phyloP scores from a whole-genome alignment of 2,113 vertebrate genomes.

The Calcarius ornatus region DNA sequence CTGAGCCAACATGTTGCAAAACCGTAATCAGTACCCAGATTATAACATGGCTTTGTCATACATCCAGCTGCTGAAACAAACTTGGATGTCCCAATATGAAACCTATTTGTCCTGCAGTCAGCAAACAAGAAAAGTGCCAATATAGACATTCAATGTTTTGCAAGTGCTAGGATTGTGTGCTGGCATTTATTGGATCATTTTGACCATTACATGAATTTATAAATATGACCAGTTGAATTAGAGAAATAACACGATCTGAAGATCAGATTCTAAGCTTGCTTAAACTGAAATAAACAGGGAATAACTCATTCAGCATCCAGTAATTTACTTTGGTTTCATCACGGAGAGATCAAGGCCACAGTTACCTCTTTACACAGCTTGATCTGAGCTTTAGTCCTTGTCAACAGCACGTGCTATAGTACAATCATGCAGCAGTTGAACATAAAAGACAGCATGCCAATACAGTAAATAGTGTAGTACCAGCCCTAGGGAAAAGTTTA shows the following conservation, averaged over 20 bases:
- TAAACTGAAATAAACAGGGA: neutral
- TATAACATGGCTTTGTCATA: constrained; percentile 51
- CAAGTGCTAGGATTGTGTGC: neutral
- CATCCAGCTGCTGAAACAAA: constrained; percentile 38
- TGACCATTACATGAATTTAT: neutral
- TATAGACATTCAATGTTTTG: neutral
- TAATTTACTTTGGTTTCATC: constrained; percentile 9
- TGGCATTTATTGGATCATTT: constrained; percentile 3
- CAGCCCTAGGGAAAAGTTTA: neutral
- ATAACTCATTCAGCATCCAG: neutral
- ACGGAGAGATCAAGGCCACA: neutral
- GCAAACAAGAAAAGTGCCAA: constrained; percentile 32
- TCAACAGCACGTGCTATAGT: neutral
- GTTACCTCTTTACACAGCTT: neutral
- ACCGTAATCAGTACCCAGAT: constrained; percentile 24
- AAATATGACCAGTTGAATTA: neutral
- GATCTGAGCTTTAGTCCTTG: neutral
- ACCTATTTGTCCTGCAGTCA: constrained; percentile 46
- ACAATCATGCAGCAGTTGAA: neutral
- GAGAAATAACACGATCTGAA: neutral
- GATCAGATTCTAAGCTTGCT: neutral
- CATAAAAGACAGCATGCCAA: constrained; percentile 25
- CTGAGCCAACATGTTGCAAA: constrained; percentile 39
- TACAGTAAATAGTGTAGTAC: neutral
- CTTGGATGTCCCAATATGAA: constrained; percentile 53